A percentile compares a stretch with the other conserved stretches of the same genome.
Conservation (phyloP, 2,797 vertebrate genomes). For the Selene dorsalis region DNA sequence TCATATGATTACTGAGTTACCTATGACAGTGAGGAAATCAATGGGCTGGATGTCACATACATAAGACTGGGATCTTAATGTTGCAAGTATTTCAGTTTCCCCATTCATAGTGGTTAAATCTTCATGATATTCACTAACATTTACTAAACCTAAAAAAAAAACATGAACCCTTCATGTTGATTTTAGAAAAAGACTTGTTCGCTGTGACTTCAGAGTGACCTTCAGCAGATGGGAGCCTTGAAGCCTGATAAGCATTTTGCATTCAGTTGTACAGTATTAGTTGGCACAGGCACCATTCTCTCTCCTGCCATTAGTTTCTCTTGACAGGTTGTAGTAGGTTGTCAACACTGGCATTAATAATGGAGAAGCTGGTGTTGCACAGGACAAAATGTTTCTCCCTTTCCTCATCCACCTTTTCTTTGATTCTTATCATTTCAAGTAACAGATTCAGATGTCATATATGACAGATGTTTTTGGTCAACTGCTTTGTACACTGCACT, state of each 20-base stretch:
- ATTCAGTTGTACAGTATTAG: constrained; percentile 1
- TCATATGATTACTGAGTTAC: constrained; percentile 23
- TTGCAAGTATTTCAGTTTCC: constrained; percentile 15
- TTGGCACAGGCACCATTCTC: constrained; percentile 7
- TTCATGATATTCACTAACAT: background rate
- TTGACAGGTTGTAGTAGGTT: constrained; percentile 7
- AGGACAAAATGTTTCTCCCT: constrained; percentile 11
- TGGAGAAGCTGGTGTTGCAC: constrained; percentile 4
- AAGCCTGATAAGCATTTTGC: background rate
- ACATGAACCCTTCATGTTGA: background rate
- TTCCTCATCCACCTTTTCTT: constrained; percentile 15
- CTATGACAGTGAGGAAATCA: constrained; percentile 36
- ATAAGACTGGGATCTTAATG: constrained; percentile 4
- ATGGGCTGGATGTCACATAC: background rate
- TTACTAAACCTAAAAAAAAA: background rate
- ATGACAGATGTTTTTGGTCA: constrained; percentile 17
- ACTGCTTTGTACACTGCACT: background rate
- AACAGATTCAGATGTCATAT: background rate
- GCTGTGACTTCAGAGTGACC: constrained; percentile 25
- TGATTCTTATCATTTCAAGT: constrained; percentile 21
- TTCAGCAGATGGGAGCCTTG: background rate
- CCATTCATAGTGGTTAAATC: background rate
- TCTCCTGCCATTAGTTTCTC: background rate
- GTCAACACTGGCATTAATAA: constrained; percentile 6
- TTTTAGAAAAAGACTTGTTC: background rate